Percentiles rank a stretch among this genome's conserved stretches.
Conservation (phyloP, 2,888 invertebrate genomes). For the Germaria angustata region DNA sequence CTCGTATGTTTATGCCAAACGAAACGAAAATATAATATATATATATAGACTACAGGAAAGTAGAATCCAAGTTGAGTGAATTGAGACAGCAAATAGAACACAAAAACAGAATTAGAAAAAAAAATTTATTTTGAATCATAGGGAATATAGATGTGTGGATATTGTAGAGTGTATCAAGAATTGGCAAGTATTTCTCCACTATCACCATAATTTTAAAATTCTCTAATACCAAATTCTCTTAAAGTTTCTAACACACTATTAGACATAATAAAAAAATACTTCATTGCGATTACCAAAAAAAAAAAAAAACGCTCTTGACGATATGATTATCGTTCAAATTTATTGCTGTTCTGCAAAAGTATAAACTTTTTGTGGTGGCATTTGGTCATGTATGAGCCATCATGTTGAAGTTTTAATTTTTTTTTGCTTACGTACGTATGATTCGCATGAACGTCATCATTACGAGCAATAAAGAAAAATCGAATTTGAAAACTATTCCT, state of each 20-base stretch:
- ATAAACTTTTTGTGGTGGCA: background rate
- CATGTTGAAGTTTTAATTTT: background rate
- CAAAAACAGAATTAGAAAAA: too few relatives aligned
- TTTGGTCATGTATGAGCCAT: background rate
- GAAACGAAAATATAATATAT: too few relatives aligned
- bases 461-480: background rate
- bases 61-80: too few relatives aligned
- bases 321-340: background rate
- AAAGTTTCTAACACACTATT: background rate
- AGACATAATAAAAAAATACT: background rate
- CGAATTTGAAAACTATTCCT: background rate
- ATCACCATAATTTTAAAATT: too few relatives aligned
- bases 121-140: too few relatives aligned
- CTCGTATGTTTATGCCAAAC: too few relatives aligned
- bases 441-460: constrained; percentile 2
- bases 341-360: background rate
- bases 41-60: too few relatives aligned
- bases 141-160: too few relatives aligned
- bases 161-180: too few relatives aligned
- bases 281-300: background rate
- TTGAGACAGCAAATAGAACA: too few relatives aligned
- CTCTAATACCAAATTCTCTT: background rate
- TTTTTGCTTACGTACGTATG: background rate
- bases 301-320: background rate
- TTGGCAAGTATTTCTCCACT: too few relatives aligned